A percentile compares a stretch with the other conserved stretches of the same genome.
phyloP scores from a whole-genome alignment of 2,888 invertebrate genomes.

The Latrodectus hesperus region DNA sequence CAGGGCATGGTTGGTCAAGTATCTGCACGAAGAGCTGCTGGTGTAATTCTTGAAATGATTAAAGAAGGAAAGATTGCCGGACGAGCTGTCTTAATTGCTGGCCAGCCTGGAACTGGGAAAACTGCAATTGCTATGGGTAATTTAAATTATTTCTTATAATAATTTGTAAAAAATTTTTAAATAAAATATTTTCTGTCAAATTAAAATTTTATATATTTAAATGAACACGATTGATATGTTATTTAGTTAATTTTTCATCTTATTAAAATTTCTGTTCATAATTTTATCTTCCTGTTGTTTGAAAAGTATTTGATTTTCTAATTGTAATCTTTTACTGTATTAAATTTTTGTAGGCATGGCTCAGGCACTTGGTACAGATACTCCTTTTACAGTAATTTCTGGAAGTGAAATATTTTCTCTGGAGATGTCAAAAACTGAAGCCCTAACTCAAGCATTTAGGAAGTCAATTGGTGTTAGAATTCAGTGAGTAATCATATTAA shows the following conservation, averaged over 20 bases:
- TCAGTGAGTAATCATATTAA: constrained; percentile 79
- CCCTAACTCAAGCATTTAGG: constrained; percentile 94
- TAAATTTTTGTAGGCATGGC: constrained; percentile 73
- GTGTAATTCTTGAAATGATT: constrained; percentile 97
- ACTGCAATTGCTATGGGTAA: constrained; percentile 97
- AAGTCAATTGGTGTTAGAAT: constrained; percentile 96
- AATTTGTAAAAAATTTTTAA: neutral
- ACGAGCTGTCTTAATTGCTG: constrained; percentile 93
- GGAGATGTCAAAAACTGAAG: constrained; percentile 99
- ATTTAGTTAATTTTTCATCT: neutral
- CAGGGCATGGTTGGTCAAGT: constrained; percentile 97
- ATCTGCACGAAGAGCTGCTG: constrained; percentile 93
- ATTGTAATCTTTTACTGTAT: neutral
- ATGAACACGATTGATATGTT: neutral
- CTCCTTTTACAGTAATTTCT: constrained; percentile 98
- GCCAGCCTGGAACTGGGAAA: constrained; percentile 98
- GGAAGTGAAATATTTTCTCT: constrained; percentile 98
- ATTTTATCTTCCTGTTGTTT: neutral
- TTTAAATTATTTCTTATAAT: neutral
- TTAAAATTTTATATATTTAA: neutral
- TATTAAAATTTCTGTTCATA: neutral
- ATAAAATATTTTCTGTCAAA: neutral
- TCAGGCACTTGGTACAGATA: constrained; percentile 79
- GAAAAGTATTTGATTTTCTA: neutral
- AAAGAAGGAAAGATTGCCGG: constrained; percentile 99